Evolutionary conservation across 2,113 vertebrate genomes (phyloP), one percentile per base, ranked within the genome.

Genomic region (Collichthys lucidus): DNA sequence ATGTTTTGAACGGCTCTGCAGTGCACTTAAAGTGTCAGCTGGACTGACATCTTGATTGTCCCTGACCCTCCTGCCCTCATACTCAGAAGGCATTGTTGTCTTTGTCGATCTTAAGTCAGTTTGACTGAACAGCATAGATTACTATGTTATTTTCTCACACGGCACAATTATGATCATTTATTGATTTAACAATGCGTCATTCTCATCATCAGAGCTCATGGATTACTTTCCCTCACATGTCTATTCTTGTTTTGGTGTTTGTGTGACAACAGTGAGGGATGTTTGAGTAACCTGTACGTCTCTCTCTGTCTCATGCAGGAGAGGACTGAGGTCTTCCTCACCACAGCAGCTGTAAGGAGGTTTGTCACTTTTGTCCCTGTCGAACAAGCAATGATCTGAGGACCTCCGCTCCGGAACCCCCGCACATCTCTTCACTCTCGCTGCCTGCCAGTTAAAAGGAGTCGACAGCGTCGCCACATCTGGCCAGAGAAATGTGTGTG

Each of bases 401-500:
- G 80, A 77, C 80, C 73, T 72, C 67, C 40, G 22, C 24, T 22
- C 22, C 42, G 62, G 20, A 55, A 60, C 74, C 15, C 35, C 77
- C 69, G n/a, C 79, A 78, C 75, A 31, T 87, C 61, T 80, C 80
- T n/a, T 77, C 83, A 3, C 57, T 24, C 26, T 66, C 17, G 5
- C 62, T 35, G 26, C 55, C 72, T 5, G 20, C 35, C 65, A 29
- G 55, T 35, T 31, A 40, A 67, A 81, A 81, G 52, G 52, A 74
- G 64, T 57, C 65, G 26, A 68, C 85, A 47, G 9, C 40, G 2
- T 80, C 42, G 66, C 80, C 74, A 65, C 86, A 86, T 77, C 86
- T 79, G 83, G 79, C 77, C 84, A 90, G 80, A 89, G 92, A 89
- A 88, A 93, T 93, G 92, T 65, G 72, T 77, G 67, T 79, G 86